Evolutionary conservation across 1,140 invertebrate genomes (phyloP).

Genomic region (Muscidifurax raptorellus): DNA sequence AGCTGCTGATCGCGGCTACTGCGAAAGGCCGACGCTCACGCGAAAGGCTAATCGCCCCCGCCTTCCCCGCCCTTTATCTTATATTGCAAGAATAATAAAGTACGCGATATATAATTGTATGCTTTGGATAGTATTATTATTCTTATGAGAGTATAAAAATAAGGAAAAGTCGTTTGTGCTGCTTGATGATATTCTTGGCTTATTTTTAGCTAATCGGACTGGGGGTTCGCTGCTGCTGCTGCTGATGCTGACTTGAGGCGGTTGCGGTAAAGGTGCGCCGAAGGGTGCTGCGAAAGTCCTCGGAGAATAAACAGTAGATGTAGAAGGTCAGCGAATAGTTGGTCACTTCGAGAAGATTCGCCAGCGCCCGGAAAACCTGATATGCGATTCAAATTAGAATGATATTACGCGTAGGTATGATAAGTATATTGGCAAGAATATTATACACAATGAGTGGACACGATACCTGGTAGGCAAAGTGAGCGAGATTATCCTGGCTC

Average conservation of each 20-base stretch:
- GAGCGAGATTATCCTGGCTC: conserved; percentile 78
- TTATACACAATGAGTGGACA: too few species aligned
- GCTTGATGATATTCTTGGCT: background rate
- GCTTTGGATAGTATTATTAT: too few species aligned
- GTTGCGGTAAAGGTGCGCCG: conserved; percentile 76
- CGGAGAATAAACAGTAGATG: conserved; percentile 86
- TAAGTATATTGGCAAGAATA: too few species aligned
- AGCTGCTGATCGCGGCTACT: too few species aligned
- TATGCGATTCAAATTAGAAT: conserved; percentile 58
- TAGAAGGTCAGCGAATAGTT: conserved; percentile 89
- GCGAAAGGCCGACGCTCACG: too few species aligned
- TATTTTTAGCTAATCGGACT: background rate
- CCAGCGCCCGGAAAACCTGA: conserved; percentile 84
- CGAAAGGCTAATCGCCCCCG: too few species aligned
- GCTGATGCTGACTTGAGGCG: background rate
- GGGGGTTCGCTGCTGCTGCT: background rate
- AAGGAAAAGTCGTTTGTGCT: background rate
- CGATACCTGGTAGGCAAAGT: conserved; percentile 81
- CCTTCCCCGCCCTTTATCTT: too few species aligned
- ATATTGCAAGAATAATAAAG: too few species aligned
- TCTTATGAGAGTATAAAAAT: too few species aligned
- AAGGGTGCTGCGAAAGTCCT: conserved; percentile 84
- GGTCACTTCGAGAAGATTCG: conserved; percentile 84
- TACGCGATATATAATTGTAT: too few species aligned
- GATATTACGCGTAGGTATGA: too few species aligned